Conservation (phyloP, 1,140 invertebrate genomes). For the Neodiprion pinetum region DNA sequence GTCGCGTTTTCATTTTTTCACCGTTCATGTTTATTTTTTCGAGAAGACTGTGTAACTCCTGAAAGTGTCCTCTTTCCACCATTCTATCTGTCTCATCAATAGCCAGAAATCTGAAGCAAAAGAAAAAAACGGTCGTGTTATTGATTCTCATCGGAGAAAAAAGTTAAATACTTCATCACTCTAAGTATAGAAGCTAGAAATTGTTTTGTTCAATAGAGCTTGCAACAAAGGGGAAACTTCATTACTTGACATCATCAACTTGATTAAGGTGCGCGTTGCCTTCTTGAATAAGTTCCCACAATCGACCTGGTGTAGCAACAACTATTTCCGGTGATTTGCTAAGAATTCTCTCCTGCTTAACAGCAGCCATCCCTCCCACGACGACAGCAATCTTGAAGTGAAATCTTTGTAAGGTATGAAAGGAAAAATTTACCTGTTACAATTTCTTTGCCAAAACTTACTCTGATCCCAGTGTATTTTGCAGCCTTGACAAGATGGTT, state of each 20-base stretch:
- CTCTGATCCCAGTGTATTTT: slow-evolving; percentile 80
- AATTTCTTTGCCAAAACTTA: slow-evolving; percentile 37
- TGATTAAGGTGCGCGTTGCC: slow-evolving; percentile 79
- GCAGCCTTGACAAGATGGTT: slow-evolving; percentile 82
- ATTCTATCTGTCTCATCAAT: slow-evolving; percentile 99
- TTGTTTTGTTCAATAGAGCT: no score
- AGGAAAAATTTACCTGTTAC: slow-evolving; percentile 18
- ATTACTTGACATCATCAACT: slow-evolving; percentile 73
- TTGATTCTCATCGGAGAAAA: slow-evolving; percentile 17
- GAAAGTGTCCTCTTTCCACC: slow-evolving; percentile 96
- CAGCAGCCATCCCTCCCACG: slow-evolving; percentile 87
- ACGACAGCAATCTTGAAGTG: slow-evolving; percentile 71
- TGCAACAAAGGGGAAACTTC: slow-evolving; percentile 10
- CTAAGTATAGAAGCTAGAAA: no score
- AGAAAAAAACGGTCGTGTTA: slow-evolving; percentile 27
- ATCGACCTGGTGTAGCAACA: slow-evolving; percentile 92
- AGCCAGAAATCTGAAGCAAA: slow-evolving; percentile 76
- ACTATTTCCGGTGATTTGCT: slow-evolving; percentile 87
- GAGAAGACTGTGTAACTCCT: slow-evolving; percentile 86
- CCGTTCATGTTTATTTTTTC: slow-evolving; percentile 80
- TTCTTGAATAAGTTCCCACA: slow-evolving; percentile 91
- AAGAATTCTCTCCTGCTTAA: slow-evolving; percentile 91
- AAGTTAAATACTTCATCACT: not conserved
- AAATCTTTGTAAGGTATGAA: slow-evolving; percentile 3
- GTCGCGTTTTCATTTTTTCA: slow-evolving; percentile 67